Base-by-base conservation (phyloP, 2,797 vertebrate species). In the Lutjanus campechanus region DNA sequence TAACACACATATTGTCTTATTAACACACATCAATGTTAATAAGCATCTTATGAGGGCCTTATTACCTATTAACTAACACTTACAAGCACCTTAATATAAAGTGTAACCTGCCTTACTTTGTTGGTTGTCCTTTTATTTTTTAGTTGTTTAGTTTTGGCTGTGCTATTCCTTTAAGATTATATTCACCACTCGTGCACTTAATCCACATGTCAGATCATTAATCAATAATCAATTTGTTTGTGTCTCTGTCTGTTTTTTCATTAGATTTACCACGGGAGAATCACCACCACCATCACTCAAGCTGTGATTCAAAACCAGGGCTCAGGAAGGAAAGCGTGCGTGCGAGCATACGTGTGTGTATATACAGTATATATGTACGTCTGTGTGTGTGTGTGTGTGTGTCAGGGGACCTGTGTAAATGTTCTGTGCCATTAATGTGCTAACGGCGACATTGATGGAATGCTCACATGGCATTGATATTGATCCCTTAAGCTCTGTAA, bases 401-500 rank as follows among this genome's bases (percentile, higher is more conserved):
- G 51, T 79, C 53, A 50, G 54, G 76, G n/a, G 68, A 79, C 75
- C 61, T 59, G 71, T 88, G 85, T 80, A 79, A 91, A 90, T 89
- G 83, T 82, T 74, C 60, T 40, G 47, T 68, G 60, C 69, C 71
- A 79, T 68, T 82, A 84, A 85, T 29, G 68, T 73, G 83, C 77
- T 72, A 56, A 81, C 54, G 6, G 63, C 44, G 70, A 89, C 85
- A 17, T 81, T 92, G 90, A 94, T 82, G 67, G 84, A 92, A 85
- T 2, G 83, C 81, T 88, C 69, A 50, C 77, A 85, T 85, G 84
- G 73, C 73, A 58, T 64, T 79, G 77, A 84, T 90, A 93, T 93
- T 88, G 86, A 92, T 92, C 83, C 86, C 73, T 68, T 77, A 77
- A 87, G 79, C 88, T 73, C 55, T 58, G 63, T 88, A 88, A 93